These are phyloP conservation scores for Philereme vetulata DNA, from an alignment of 2,888 invertebrate species.

Conservation along the genomic window DNA sequence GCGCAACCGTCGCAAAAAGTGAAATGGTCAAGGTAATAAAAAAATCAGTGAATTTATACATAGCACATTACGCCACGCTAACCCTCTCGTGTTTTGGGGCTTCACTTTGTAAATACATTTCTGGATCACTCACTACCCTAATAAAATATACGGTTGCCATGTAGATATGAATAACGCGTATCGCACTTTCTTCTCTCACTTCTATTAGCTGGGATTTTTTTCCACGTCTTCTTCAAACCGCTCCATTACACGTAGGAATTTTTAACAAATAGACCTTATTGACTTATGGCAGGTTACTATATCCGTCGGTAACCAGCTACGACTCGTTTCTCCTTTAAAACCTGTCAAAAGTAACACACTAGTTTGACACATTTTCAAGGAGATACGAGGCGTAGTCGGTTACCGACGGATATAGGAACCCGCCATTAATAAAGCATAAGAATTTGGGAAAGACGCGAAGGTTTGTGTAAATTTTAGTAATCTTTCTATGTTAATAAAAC, in stretches of 20 bases:
- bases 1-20: slow-evolving; percentile 69
- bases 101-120: slow-evolving; percentile 77
- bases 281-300: too few relatives aligned
- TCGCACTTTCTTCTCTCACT: slow-evolving; percentile 45
- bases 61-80: slow-evolving; percentile 73
- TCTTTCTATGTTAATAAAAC: slow-evolving; percentile 19
- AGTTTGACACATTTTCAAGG: too few relatives aligned
- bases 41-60: slow-evolving; percentile 73
- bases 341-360: too few relatives aligned
- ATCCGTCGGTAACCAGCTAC: too few relatives aligned
- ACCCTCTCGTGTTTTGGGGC: slow-evolving; percentile 74
- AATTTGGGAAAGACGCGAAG: too few relatives aligned
- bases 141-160: slow-evolving; percentile 55
- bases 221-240: too few relatives aligned
- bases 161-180: slow-evolving; percentile 56
- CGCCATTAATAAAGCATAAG: too few relatives aligned
- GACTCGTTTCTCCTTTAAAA: too few relatives aligned
- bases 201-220: slow-evolving; percentile 4
- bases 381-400: too few relatives aligned
- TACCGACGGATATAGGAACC: too few relatives aligned
- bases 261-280: too few relatives aligned
- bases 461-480: slow-evolving; percentile 25
- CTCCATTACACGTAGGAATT: too few relatives aligned
- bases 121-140: slow-evolving; percentile 65
- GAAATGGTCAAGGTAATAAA: slow-evolving; percentile 83